phyloP scores from a whole-genome alignment of 2,797 vertebrate species.

The Microhierax caerulescens region DNA sequence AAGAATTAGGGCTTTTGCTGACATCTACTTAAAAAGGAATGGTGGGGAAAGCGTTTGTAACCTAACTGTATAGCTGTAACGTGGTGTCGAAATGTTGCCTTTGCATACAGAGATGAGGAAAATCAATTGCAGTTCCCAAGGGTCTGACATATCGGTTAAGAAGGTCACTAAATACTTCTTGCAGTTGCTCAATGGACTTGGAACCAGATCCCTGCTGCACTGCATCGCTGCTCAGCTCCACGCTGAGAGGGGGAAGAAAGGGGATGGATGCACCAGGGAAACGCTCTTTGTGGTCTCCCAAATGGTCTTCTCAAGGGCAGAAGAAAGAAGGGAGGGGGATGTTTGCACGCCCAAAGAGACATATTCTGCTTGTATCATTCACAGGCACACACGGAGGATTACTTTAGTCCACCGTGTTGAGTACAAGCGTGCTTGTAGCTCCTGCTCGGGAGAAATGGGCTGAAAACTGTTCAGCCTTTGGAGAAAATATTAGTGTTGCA shows the following conservation, averaged over 20 bases:
- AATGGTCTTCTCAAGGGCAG: not conserved
- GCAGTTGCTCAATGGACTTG: not conserved
- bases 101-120: not conserved
- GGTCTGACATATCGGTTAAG: not conserved
- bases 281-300: not conserved
- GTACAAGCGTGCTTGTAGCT: not conserved
- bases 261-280: not conserved
- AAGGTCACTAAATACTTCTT: slow-evolving; percentile 49
- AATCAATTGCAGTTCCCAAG: slow-evolving; percentile 43
- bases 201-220: not conserved
- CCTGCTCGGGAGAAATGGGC: slow-evolving; percentile 8
- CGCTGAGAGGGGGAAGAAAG: not conserved
- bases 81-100: not conserved
- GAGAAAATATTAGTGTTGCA: slow-evolving; percentile 33
- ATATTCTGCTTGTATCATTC: not conserved
- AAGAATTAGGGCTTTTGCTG: not conserved
- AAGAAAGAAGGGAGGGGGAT: not conserved
- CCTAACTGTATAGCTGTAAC: not conserved
- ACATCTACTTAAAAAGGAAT: not conserved
- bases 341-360: accelerated
- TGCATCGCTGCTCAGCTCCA: not conserved
- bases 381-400: not conserved
- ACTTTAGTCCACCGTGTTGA: accelerated
- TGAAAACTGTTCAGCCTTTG: slow-evolving; percentile 11
- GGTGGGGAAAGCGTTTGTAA: not conserved